These are phyloP conservation scores for Champsocephalus esox DNA, from an alignment of 2,797 vertebrate genomes.

Conservation along the genomic window DNA sequence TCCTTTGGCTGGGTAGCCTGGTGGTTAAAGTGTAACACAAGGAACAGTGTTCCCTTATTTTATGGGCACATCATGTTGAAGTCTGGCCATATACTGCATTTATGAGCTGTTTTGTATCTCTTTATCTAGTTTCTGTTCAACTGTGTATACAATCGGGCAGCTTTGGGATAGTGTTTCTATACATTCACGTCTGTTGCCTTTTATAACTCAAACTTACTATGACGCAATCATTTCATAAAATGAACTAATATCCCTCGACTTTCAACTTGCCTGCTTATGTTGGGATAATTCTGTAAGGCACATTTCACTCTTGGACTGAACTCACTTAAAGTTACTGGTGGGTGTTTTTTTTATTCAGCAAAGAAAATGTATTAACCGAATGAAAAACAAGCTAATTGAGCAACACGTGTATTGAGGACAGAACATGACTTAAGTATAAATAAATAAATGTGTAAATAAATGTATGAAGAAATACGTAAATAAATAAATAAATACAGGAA, in stretches of 20 bases:
- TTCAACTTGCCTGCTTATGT: slow-evolving; percentile 33
- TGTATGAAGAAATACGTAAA: too few relatives aligned
- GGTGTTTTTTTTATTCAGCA: neutral
- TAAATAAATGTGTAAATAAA: too few relatives aligned
- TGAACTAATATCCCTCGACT: slow-evolving; percentile 30
- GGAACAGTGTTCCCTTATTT: slow-evolving; percentile 33
- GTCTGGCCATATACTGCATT: neutral
- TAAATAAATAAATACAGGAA: too few relatives aligned
- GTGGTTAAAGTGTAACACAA: slow-evolving; percentile 49
- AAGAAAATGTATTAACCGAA: neutral
- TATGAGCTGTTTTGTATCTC: neutral
- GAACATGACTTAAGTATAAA: too few relatives aligned
- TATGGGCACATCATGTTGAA: slow-evolving; percentile 1
- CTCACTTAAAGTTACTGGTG: slow-evolving; percentile 9
- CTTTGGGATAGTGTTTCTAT: neutral
- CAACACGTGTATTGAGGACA: too few relatives aligned
- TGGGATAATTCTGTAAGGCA: slow-evolving; percentile 7
- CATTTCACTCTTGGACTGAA: slow-evolving; percentile 2
- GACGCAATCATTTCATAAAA: slow-evolving; percentile 44
- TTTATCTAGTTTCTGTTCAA: neutral
- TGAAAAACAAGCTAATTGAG: slow-evolving; percentile 7
- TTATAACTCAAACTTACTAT: slow-evolving; percentile 10
- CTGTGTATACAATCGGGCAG: neutral
- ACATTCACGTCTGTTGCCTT: slow-evolving; percentile 19
- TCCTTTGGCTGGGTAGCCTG: slow-evolving; percentile 1